Conservation (phyloP, 1,140 invertebrate species). For the Sitophilus oryzae region DNA sequence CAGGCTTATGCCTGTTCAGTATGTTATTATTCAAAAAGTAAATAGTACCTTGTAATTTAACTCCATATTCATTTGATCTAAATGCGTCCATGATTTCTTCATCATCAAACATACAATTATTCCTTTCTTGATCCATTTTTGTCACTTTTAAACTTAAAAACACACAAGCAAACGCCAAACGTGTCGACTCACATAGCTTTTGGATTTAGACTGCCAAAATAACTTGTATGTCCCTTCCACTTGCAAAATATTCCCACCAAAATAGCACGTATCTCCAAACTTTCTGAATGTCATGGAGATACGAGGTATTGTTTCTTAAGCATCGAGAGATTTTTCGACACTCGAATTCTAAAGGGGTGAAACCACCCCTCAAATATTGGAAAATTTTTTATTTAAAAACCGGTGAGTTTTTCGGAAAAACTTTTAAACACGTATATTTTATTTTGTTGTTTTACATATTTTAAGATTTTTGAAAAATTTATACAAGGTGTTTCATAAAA, state of each 20-base stretch:
- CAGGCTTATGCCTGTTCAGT: too few species aligned
- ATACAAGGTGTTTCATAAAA: too few species aligned
- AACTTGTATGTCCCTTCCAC: conserved; percentile 1
- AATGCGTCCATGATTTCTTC: conserved; percentile 3
- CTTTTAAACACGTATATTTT: too few species aligned
- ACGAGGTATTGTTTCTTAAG: conserved; percentile 12
- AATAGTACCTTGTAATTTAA: conserved; percentile 5
- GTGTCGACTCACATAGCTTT: neutral
- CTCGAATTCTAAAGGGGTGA: too few species aligned
- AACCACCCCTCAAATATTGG: too few species aligned
- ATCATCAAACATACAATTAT: conserved; percentile 3
- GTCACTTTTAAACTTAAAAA: conserved; percentile 5
- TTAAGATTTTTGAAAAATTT: too few species aligned
- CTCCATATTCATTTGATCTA: conserved; percentile 3
- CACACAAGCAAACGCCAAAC: neutral
- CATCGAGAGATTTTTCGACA: too few species aligned
- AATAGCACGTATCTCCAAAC: conserved; percentile 4
- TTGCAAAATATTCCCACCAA: conserved; percentile 1
- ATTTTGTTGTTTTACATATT: too few species aligned
- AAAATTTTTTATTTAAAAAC: too few species aligned
- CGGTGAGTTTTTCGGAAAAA: too few species aligned
- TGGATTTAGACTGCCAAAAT: neutral
- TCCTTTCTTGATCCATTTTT: neutral
- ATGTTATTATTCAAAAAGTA: too few species aligned
- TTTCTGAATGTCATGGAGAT: conserved; percentile 12